phyloP scores from a whole-genome alignment of 2,113 vertebrate species.

The Bathybates hornii region DNA sequence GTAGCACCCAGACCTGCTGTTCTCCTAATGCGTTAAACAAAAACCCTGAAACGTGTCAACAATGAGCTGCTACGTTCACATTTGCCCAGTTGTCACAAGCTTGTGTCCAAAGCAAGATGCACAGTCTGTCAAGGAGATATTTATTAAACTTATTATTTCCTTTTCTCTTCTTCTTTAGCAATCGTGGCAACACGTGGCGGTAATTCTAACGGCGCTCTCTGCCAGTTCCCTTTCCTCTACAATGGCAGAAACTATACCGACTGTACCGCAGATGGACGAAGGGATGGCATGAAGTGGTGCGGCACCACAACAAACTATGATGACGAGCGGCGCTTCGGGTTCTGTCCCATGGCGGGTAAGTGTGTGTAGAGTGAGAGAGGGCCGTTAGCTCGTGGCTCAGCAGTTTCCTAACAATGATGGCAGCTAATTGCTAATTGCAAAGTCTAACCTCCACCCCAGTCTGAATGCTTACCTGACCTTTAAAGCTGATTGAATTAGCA shows the following conservation, averaged over 20 bases:
- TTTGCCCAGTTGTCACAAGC: neutral
- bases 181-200: constrained; percentile 88
- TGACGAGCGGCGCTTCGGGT: constrained; percentile 86
- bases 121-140: neutral
- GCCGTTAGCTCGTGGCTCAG: neutral
- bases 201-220: constrained; percentile 93
- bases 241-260: constrained; percentile 93
- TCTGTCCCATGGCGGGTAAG: constrained; percentile 97
- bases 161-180: constrained; percentile 57
- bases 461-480: neutral
- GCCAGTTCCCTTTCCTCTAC: constrained; percentile 93
- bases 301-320: constrained; percentile 92
- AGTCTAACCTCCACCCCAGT: neutral
- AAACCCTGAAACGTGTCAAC: neutral
- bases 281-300: constrained; percentile 97
- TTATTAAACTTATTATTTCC: neutral
- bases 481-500: neutral
- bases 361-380: neutral
- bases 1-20: neutral
- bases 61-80: neutral
- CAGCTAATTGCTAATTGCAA: constrained; percentile 1
- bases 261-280: constrained; percentile 89
- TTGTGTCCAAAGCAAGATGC: neutral
- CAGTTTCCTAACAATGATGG: neutral
- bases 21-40: neutral